Evolutionary conservation across 2,113 vertebrate genomes (phyloP).

Genomic region (Atherinomorus stipes): DNA sequence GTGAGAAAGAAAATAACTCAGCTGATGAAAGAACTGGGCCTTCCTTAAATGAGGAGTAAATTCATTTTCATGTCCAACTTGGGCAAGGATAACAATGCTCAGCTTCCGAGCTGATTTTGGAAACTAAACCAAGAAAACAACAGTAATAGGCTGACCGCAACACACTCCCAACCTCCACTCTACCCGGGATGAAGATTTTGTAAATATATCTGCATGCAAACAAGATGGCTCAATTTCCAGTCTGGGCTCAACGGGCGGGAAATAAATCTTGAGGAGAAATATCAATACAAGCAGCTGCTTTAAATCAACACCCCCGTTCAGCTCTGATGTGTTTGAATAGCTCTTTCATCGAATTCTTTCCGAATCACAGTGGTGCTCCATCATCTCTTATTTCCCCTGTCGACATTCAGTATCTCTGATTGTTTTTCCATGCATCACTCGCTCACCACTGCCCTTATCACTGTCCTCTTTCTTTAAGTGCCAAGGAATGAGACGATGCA

Average conservation of each 20-base stretch:
- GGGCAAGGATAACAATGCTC: background rate
- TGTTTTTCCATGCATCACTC: slow-evolving; percentile 31
- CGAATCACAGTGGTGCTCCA: slow-evolving; percentile 17
- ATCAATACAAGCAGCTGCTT: slow-evolving; percentile 33
- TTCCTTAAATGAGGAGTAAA: slow-evolving; percentile 16
- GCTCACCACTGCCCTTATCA: slow-evolving; percentile 7
- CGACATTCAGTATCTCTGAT: slow-evolving; percentile 23
- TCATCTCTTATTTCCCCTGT: slow-evolving; percentile 22
- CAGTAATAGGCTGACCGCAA: background rate
- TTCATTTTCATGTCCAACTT: slow-evolving; percentile 18
- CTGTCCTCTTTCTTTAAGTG: background rate
- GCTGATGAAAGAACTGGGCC: slow-evolving; percentile 19
- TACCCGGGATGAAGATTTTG: slow-evolving; percentile 47
- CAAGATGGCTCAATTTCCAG: slow-evolving; percentile 53
- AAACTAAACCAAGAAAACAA: background rate
- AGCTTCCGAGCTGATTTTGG: slow-evolving; percentile 17
- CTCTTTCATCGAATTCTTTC: slow-evolving; percentile 9
- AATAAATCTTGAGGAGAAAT: slow-evolving; percentile 47
- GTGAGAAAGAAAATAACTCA: slow-evolving; percentile 26
- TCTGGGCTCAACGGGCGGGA: slow-evolving; percentile 40
- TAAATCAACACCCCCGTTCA: slow-evolving; percentile 28
- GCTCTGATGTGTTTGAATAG: slow-evolving; percentile 18
- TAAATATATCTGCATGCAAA: slow-evolving; percentile 58
- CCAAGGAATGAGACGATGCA: background rate
- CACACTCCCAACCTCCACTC: background rate